Evolutionary conservation across 2,797 vertebrate genomes (phyloP).

Genomic region (Cirrhinus mrigala): DNA sequence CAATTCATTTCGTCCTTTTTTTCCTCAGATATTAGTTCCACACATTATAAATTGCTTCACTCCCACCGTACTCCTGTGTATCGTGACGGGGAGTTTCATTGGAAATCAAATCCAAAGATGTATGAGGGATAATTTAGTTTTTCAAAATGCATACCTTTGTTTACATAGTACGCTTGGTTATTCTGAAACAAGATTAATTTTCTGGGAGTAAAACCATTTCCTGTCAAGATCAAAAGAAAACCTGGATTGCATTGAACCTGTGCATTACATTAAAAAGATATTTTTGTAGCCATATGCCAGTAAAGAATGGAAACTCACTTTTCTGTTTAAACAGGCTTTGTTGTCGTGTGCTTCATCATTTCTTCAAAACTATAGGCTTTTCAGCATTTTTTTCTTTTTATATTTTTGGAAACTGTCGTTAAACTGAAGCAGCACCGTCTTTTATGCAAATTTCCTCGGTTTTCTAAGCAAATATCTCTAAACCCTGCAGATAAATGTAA

Average conservation of each 20-base stretch:
- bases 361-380: neutral
- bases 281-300: neutral
- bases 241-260: neutral
- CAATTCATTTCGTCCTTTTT: slow-evolving; percentile 46
- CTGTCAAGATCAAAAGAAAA: slow-evolving; percentile 21
- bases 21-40: slow-evolving; percentile 45
- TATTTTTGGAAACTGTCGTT: neutral
- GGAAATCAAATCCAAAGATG: slow-evolving; percentile 46
- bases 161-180: slow-evolving; percentile 1
- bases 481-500: neutral
- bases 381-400: neutral
- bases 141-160: slow-evolving; percentile 34
- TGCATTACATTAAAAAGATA: neutral
- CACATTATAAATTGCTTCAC: slow-evolving; percentile 57
- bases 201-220: slow-evolving; percentile 16
- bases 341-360: neutral
- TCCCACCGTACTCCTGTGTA: slow-evolving; percentile 25
- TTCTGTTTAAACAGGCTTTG: neutral
- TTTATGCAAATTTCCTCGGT: neutral
- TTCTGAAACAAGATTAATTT: slow-evolving; percentile 23
- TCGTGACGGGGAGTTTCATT: slow-evolving; percentile 28
- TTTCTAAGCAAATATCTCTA: neutral
- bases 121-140: slow-evolving; percentile 13
- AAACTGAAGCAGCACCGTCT: neutral
- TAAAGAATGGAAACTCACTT: neutral